Conservation (phyloP, 2,888 invertebrate genomes). For the Drosophila melanocephala region DNA sequence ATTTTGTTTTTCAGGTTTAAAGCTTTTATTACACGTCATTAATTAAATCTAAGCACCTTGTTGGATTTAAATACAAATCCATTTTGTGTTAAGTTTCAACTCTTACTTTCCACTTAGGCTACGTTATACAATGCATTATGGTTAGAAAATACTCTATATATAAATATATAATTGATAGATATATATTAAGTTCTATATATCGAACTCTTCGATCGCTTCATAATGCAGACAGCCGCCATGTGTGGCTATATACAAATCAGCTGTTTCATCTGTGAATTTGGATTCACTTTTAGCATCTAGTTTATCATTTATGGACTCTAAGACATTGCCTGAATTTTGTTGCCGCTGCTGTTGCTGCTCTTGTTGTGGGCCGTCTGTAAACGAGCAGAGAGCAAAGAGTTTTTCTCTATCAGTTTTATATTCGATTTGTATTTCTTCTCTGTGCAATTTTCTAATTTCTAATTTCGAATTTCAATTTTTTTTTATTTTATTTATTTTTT, state of each 20-base stretch:
- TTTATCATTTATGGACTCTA: constrained; percentile 48
- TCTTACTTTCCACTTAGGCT: constrained; percentile 55
- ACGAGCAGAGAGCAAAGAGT: constrained; percentile 71
- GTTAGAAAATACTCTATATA: constrained; percentile 36
- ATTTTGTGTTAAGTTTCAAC: constrained; percentile 49
- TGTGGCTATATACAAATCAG: constrained; percentile 76
- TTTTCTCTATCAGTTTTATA: constrained; percentile 65
- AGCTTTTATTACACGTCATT: constrained; percentile 65
- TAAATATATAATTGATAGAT: constrained; percentile 26
- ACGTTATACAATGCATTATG: constrained; percentile 63
- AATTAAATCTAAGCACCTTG: constrained; percentile 61
- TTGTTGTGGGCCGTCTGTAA: constrained; percentile 65
- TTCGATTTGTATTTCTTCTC: constrained; percentile 19
- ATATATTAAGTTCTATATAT: constrained; percentile 51
- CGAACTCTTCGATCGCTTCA: constrained; percentile 61
- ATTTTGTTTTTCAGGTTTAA: constrained; percentile 21
- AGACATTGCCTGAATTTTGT: constrained; percentile 43
- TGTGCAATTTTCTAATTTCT: constrained; percentile 2
- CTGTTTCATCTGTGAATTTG: constrained; percentile 57
- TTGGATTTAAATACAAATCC: constrained; percentile 32
- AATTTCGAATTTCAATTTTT: constrained; percentile 9
- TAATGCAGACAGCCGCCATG: constrained; percentile 81
- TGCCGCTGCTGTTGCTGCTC: constrained; percentile 36
- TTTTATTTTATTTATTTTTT: no score
- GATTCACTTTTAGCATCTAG: constrained; percentile 52